phyloP scores from a whole-genome alignment of 2,797 vertebrate species.

The Brachyalestes nurse region DNA sequence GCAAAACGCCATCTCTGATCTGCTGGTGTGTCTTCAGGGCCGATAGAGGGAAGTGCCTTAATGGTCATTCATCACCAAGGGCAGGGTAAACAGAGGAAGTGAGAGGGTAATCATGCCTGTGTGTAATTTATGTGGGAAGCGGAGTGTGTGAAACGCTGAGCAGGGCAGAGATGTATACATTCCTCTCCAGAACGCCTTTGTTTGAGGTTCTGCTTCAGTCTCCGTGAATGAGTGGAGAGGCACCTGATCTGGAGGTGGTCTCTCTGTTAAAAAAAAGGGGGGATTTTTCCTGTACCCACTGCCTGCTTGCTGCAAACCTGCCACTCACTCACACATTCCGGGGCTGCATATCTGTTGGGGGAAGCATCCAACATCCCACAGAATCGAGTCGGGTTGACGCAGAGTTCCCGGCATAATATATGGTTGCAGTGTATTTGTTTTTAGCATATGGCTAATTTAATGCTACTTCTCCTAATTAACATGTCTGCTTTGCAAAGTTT shows the following conservation, averaged over 20 bases:
- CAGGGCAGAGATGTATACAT: constrained; percentile 47
- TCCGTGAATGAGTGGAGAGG: constrained; percentile 37
- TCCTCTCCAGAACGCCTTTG: constrained; percentile 49
- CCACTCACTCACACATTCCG: neutral
- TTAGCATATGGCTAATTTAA: neutral
- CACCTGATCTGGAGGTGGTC: constrained; percentile 54
- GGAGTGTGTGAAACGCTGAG: constrained; percentile 34
- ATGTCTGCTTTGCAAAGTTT: neutral
- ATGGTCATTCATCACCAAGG: constrained; percentile 61
- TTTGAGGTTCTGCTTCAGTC: constrained; percentile 53
- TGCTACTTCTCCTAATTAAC: neutral
- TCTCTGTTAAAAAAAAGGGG: constrained; percentile 5
- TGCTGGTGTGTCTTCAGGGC: constrained; percentile 43
- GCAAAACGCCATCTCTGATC: constrained; percentile 42
- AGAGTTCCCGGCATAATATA: neutral
- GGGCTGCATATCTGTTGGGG: neutral
- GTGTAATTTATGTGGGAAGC: constrained; percentile 63
- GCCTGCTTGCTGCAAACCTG: constrained; percentile 13
- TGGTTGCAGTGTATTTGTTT: neutral
- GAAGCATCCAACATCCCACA: neutral
- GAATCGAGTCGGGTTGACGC: neutral
- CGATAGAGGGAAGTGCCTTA: constrained; percentile 53
- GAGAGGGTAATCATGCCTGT: constrained; percentile 55
- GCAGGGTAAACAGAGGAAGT: constrained; percentile 57
- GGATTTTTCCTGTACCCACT: constrained; percentile 1